Evolutionary conservation across 2,888 invertebrate species (phyloP), one percentile per base, ranked within the genome.

Genomic region (Caenorhabditis sp.): DNA sequence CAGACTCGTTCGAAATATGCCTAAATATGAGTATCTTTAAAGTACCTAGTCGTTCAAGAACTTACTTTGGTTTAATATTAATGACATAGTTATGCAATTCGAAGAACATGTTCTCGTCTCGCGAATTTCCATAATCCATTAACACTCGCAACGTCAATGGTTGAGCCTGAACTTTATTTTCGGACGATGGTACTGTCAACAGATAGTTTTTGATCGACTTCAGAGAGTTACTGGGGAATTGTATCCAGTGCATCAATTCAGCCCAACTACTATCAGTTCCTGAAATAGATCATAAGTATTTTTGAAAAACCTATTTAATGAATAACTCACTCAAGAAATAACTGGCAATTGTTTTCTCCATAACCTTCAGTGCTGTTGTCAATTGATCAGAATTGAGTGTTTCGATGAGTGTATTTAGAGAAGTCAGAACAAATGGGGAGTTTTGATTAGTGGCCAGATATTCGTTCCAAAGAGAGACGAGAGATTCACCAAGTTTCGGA

Each of bases 1-100:
- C 76, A 1, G 80, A 59, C 67, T 86, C 86, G 50, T 63, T 57
- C 5, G 59, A 49, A 10, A 84, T 62, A 68, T 83, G 78, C 54
- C 82, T 80, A 54, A 25, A 56, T 1, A 21, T 23, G 7, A 43
- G 5, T 36, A 54, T 23, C 23, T 43, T 36, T 20, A 17, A 4
- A 17, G 23, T 36, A 36, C 20, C 4, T 21, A 20, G 25, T 52
- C 20, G 3, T 53, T 52, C 17, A 53, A 23, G 61, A 67, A 73
- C 79, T 54, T 65, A 84, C 80, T 86, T 86, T 50, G 86, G 84
- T 49, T 85, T 86, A 27, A 84, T 64, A 31, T 71, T 76, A 12
- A 56, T 52, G 7, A 85, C 54, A 63, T 83, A 85, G 26, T 73
- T 61, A 52, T 77, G 76, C 8, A 85, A 63, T 14, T 72, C 64